Evolutionary conservation across 2,113 vertebrate genomes (phyloP), one percentile per base, ranked within the genome.

Genomic region (Rattus rattus): DNA sequence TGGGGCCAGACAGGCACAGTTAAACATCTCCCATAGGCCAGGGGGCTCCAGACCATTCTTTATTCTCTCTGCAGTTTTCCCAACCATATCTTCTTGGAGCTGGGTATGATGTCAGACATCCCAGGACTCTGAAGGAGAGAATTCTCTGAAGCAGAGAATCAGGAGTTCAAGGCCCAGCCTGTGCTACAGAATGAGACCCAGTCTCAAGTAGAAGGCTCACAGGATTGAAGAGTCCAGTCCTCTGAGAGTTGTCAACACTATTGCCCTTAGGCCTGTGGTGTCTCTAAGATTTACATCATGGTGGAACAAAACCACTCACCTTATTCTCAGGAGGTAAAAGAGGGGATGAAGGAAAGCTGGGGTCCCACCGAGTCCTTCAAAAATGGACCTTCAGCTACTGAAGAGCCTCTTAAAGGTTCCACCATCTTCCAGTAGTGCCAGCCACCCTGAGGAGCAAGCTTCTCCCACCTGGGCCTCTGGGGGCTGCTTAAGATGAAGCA

Each of bases 1-100:
- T 3, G 9, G 52, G 7, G 19, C 7, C 2, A 9, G 16, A 9
- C 0, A 2, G 19, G 19, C 5, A 36, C 19, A 52, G 16, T 61
- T 87, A 73, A 76, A 24, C 77, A 80, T 69, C 6, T 36, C 86
- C 43, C 52, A n/a, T n/a, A n/a, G 59, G 30, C 73, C 7, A 26
- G 2, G 8, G n/a, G 61, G 36, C 7, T 92, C 91, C 86, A 47
- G 30, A 56, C 73, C 59, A 28, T 56, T 24, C 30, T 14, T 22
- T 86, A 30, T 43, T 1, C 47, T 20, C 49, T 85, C 80, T 33
- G 22, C 54, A n/a, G 8, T 30, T 43, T 49, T 36, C 20, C 61
- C 0, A 67, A 22, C 67, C 30, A 36, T 16, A 70, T 4, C n/a
- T 12, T 6, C 22, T 28, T n/a, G 14, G 47, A 88, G 69, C 87